Conservation (phyloP, 2,797 vertebrate species). For the Emydoidea blandingii region DNA sequence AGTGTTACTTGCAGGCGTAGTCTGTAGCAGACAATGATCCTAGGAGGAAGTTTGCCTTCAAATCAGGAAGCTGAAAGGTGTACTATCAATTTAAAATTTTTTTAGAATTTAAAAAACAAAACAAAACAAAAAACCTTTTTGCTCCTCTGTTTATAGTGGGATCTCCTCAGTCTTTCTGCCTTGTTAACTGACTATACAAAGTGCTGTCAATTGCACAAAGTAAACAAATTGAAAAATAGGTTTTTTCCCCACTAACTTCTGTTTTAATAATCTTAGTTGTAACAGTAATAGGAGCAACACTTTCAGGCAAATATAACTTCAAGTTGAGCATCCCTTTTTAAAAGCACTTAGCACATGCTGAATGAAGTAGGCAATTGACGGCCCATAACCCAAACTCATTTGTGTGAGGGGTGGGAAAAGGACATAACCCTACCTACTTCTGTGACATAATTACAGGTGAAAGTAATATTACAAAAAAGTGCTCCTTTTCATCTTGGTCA, state of each 20-base stretch:
- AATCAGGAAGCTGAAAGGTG: neutral
- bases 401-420: neutral
- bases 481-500: neutral
- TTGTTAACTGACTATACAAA: neutral
- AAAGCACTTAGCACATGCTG: neutral
- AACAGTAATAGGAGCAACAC: neutral
- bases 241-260: neutral
- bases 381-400: neutral
- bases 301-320: neutral
- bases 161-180: neutral
- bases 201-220: neutral
- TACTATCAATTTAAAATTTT: neutral
- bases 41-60: neutral
- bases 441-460: neutral
- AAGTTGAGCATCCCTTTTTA: neutral
- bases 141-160: neutral
- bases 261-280: neutral
- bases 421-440: neutral
- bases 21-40: neutral
- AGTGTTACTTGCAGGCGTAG: neutral
- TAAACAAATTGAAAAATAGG: neutral
- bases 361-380: neutral
- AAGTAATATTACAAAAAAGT: neutral
- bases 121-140: neutral
- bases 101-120: neutral